A percentile compares a stretch with the other conserved stretches of the same genome.
These are phyloP conservation scores for Scartelaos histophorus DNA, from an alignment of 2,113 vertebrate genomes.

Conservation along the genomic window DNA sequence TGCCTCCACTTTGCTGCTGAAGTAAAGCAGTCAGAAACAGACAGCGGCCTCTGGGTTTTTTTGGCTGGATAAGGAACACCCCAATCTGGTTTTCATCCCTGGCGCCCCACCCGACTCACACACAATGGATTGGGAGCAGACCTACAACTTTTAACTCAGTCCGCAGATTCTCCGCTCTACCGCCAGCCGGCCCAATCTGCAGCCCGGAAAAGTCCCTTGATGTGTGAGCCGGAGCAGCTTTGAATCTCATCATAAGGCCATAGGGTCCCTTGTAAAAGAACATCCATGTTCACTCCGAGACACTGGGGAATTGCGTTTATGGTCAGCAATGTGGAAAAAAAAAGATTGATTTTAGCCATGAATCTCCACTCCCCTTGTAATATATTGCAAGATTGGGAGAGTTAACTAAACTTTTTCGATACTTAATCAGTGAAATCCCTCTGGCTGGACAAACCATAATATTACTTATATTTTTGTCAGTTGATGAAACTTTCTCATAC, in stretches of 20 bases:
- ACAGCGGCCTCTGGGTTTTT: slow-evolving; percentile 30
- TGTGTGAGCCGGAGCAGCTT: slow-evolving; percentile 73
- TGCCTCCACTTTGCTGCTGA: slow-evolving; percentile 7
- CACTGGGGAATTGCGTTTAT: slow-evolving; percentile 62
- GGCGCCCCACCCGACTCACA: slow-evolving; percentile 65
- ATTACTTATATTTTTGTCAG: slow-evolving; percentile 39
- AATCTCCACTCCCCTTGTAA: slow-evolving; percentile 43
- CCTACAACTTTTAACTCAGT: slow-evolving; percentile 74
- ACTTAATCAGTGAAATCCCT: slow-evolving; percentile 42
- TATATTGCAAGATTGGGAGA: slow-evolving; percentile 39
- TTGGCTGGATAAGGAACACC: slow-evolving; percentile 46
- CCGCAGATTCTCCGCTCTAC: slow-evolving; percentile 72
- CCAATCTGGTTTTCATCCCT: slow-evolving; percentile 73
- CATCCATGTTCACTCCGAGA: slow-evolving; percentile 70
- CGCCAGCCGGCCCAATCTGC: slow-evolving; percentile 70
- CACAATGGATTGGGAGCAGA: slow-evolving; percentile 73
- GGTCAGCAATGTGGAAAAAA: slow-evolving; percentile 69
- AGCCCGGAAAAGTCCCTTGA: slow-evolving; percentile 69
- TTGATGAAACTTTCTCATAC: slow-evolving; percentile 41
- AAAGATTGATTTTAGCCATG: slow-evolving; percentile 56
- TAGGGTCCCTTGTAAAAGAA: slow-evolving; percentile 73
- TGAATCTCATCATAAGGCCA: slow-evolving; percentile 75
- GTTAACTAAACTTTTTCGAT: slow-evolving; percentile 49
- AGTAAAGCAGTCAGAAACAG: slow-evolving; percentile 26
- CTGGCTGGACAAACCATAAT: slow-evolving; percentile 34